A percentile compares a stretch with the other conserved stretches of the same genome.
Evolutionary conservation across 2,113 vertebrate species (phyloP).

Genomic region (Cottus gobio): DNA sequence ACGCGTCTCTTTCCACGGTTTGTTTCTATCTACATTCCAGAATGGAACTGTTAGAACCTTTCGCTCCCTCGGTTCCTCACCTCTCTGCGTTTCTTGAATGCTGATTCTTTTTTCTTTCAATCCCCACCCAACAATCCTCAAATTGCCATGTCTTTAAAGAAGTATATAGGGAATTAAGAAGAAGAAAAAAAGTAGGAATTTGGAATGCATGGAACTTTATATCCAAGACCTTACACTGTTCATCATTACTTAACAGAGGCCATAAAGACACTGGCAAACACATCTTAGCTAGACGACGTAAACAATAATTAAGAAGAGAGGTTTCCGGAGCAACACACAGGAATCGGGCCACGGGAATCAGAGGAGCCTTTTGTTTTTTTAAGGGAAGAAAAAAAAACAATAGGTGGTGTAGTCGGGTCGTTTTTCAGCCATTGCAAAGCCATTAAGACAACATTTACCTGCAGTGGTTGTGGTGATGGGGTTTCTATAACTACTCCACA

Average conservation of each 20-base stretch:
- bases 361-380: slow-evolving; percentile 41
- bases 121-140: slow-evolving; percentile 38
- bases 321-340: slow-evolving; percentile 56
- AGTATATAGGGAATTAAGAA: slow-evolving; percentile 63
- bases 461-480: slow-evolving; percentile 78
- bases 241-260: slow-evolving; percentile 88
- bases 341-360: slow-evolving; percentile 50
- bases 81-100: slow-evolving; percentile 74
- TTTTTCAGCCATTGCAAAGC: slow-evolving; percentile 84
- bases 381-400: background rate
- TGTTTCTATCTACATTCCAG: slow-evolving; percentile 88
- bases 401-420: slow-evolving; percentile 62
- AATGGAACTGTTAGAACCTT: slow-evolving; percentile 71
- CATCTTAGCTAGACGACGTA: slow-evolving; percentile 34
- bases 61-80: slow-evolving; percentile 47
- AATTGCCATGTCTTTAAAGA: slow-evolving; percentile 79
- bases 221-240: slow-evolving; percentile 98
- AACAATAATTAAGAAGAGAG: slow-evolving; percentile 47
- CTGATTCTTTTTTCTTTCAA: slow-evolving; percentile 64
- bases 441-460: slow-evolving; percentile 84
- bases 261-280: slow-evolving; percentile 87
- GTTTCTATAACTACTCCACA: slow-evolving; percentile 48
- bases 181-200: slow-evolving; percentile 51
- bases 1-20: slow-evolving; percentile 52
- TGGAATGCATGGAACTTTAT: slow-evolving; percentile 85